Conservation (phyloP, 2,113 vertebrate species). For the Dinomys branickii region DNA sequence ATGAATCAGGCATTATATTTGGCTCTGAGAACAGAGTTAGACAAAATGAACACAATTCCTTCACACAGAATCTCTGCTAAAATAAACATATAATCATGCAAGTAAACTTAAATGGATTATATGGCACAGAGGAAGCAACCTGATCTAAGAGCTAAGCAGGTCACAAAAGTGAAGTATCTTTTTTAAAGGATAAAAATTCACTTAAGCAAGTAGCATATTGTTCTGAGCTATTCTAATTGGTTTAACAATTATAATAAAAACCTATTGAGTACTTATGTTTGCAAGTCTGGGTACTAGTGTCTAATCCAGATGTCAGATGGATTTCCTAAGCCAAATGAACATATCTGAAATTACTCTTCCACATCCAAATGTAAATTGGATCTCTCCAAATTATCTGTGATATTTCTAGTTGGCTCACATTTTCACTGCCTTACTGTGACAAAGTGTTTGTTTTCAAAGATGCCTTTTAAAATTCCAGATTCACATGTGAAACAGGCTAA, state of each 20-base stretch:
- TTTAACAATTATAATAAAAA: not conserved
- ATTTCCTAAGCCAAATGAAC: not conserved
- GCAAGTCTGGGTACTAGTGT: not conserved
- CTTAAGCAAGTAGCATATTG: not conserved
- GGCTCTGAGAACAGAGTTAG: not conserved
- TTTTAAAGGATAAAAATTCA: not conserved
- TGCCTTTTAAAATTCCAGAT: not conserved
- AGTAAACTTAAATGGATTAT: not conserved
- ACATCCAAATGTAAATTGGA: not conserved
- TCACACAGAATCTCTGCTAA: not conserved
- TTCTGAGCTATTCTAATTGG: not conserved
- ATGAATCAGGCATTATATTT: not conserved
- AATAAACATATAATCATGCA: not conserved
- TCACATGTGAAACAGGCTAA: not conserved
- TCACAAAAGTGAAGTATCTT: not conserved
- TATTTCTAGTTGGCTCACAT: not conserved
- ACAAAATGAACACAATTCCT: not conserved
- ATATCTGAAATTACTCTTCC: not conserved
- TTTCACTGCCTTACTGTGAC: not conserved
- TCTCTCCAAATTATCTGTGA: not conserved
- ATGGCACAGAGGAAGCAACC: fast-evolving
- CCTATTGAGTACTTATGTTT: not conserved
- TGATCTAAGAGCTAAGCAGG: not conserved
- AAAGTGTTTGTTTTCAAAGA: not conserved
- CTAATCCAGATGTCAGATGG: not conserved